These are phyloP conservation scores for Drosophila niveifrons DNA, from an alignment of 2,888 invertebrate genomes.

Conservation along the genomic window DNA sequence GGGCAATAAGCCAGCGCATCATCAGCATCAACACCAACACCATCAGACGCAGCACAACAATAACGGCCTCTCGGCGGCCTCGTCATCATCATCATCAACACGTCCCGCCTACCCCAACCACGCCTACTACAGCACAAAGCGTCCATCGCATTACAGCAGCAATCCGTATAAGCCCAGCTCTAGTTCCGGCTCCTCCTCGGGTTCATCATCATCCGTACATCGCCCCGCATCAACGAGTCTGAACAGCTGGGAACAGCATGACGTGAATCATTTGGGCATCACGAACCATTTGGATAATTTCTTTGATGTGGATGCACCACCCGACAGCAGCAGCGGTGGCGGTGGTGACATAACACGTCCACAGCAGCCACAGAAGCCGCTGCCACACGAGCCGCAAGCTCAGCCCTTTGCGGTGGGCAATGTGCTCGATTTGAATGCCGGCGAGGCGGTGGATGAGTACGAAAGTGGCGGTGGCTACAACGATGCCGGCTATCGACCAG, in stretches of 20 bases:
- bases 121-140: constrained; percentile 79
- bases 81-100: constrained; percentile 43
- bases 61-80: constrained; percentile 60
- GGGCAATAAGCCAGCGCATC: constrained; percentile 68
- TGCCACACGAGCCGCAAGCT: constrained; percentile 65
- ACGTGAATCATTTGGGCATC: constrained; percentile 82
- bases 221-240: constrained; percentile 45
- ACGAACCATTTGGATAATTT: constrained; percentile 85
- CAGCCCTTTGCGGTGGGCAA: constrained; percentile 83
- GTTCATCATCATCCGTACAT: constrained; percentile 43
- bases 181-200: constrained; percentile 41
- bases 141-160: constrained; percentile 63
- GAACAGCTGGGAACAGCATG: constrained; percentile 83
- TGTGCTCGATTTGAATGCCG: constrained; percentile 82
- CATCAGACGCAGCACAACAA: constrained; percentile 45
- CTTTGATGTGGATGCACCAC: constrained; percentile 80
- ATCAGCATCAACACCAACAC: constrained; percentile 46
- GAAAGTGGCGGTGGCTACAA: constrained; percentile 68
- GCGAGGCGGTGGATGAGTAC: constrained; percentile 81
- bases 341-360: constrained; percentile 26
- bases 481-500: constrained; percentile 83
- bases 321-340: constrained; percentile 19
- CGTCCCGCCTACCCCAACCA: constrained; percentile 56
- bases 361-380: constrained; percentile 18
- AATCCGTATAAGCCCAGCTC: constrained; percentile 74